These are phyloP conservation scores for Drosophila serrata DNA, from an alignment of 1,140 invertebrate genomes.

Conservation along the genomic window DNA sequence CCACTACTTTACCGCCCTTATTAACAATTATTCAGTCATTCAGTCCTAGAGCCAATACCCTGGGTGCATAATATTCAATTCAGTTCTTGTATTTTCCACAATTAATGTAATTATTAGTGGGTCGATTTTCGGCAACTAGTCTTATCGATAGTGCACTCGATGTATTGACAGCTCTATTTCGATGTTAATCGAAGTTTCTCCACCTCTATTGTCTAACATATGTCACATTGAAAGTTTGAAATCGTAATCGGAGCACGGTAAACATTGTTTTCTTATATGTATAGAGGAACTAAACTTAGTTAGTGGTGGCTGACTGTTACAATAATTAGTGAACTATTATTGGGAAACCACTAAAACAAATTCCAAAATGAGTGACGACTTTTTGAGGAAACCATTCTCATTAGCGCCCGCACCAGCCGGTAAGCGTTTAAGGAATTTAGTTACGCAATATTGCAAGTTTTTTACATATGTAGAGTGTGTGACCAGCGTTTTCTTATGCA, in stretches of 20 bases:
- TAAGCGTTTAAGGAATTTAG: slow-evolving; percentile 54
- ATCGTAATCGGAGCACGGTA: slow-evolving; percentile 51
- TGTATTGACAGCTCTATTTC: no score
- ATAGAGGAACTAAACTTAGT: slow-evolving; percentile 39
- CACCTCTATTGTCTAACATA: slow-evolving; percentile 17
- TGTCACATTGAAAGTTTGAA: slow-evolving; percentile 48
- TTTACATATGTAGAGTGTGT: slow-evolving; percentile 34
- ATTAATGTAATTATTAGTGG: no score
- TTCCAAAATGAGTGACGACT: slow-evolving; percentile 85
- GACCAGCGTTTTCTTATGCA: slow-evolving; percentile 2
- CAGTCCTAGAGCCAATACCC: no score
- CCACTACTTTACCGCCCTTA: no score
- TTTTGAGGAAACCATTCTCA: slow-evolving; percentile 81
- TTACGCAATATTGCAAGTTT: slow-evolving; percentile 66
- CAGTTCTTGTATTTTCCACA: no score
- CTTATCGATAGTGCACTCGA: not conserved
- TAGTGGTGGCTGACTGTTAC: slow-evolving; percentile 39
- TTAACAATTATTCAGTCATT: no score
- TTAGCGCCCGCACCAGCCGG: slow-evolving; percentile 63
- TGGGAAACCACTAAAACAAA: slow-evolving; percentile 53
- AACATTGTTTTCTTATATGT: slow-evolving; percentile 43
- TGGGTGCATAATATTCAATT: no score
- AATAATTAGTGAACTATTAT: slow-evolving; percentile 49
- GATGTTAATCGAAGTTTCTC: not conserved
- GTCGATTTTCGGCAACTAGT: no score